Evolutionary conservation across 2,113 vertebrate genomes (phyloP).

Genomic region (Parotia lawesii): DNA sequence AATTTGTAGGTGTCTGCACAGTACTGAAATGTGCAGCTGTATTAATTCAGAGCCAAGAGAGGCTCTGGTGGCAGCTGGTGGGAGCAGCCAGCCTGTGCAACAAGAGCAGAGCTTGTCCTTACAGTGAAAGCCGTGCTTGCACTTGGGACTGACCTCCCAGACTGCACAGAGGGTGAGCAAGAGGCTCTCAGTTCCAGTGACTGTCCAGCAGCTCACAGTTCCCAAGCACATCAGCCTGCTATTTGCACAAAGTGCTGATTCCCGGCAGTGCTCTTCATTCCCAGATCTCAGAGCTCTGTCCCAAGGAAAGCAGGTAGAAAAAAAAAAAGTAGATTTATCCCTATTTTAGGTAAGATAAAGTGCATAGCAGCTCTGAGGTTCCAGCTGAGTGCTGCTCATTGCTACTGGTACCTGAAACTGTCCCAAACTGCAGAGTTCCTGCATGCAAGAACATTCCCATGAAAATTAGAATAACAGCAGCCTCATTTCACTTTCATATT

Average conservation of each 20-base stretch:
- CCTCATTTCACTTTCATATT: neutral
- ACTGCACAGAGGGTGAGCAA: neutral
- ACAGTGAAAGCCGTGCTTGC: neutral
- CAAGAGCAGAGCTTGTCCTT: neutral
- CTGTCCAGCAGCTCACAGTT: neutral
- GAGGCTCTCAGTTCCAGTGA: neutral
- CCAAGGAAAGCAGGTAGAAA: neutral
- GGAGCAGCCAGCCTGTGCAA: neutral
- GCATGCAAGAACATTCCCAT: neutral
- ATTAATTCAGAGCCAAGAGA: neutral
- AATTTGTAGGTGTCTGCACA: neutral
- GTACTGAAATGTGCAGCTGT: neutral
- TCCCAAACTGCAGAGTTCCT: neutral
- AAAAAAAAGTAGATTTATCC: neutral
- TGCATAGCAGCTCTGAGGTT: neutral
- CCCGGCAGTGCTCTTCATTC: neutral
- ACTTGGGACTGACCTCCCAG: neutral
- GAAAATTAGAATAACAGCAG: neutral
- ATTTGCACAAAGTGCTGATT: neutral
- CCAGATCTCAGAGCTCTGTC: rapidly evolving
- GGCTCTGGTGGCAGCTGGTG: neutral
- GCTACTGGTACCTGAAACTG: neutral
- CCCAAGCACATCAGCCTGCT: neutral
- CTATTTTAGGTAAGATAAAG: neutral
- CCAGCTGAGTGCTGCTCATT: neutral